These are phyloP conservation scores for Trachelus troglodyta DNA, from an alignment of 2,888 invertebrate species.

Conservation along the genomic window DNA sequence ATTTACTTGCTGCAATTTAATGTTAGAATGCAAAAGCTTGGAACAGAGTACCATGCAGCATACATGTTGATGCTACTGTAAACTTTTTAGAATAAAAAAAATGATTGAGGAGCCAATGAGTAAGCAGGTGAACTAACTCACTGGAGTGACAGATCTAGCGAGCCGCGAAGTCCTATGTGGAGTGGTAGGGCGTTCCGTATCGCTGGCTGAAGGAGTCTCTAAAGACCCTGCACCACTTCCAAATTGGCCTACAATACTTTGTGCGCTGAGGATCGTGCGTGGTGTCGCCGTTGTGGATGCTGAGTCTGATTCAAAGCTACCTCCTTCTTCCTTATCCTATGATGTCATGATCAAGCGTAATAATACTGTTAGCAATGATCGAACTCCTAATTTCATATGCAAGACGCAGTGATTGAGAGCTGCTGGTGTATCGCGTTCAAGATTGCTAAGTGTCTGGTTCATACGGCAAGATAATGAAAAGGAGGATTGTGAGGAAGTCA, in stretches of 20 bases:
- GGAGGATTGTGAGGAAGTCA: not conserved
- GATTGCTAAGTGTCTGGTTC: not conserved
- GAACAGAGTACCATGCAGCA: not conserved
- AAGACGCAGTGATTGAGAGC: not conserved
- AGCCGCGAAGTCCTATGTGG: constrained; percentile 68
- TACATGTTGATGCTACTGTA: not conserved
- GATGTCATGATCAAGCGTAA: not conserved
- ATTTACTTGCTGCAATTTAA: not conserved
- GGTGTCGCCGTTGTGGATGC: constrained; percentile 79
- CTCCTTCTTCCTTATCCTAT: constrained; percentile 70
- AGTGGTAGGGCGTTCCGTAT: constrained; percentile 71
- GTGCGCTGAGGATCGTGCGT: constrained; percentile 76
- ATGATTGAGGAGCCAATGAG: not conserved
- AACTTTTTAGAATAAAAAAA: not conserved
- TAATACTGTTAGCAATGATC: not conserved
- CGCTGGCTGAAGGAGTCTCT: constrained; percentile 69
- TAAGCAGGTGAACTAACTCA: constrained; percentile 52
- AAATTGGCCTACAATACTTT: constrained; percentile 57
- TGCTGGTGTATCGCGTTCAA: not conserved
- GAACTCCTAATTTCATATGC: not conserved
- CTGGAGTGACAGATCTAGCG: constrained; percentile 68
- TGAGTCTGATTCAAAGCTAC: constrained; percentile 81
- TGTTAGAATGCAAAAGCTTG: not conserved
- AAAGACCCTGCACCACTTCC: constrained; percentile 51
- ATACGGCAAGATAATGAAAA: not conserved